Conservation (phyloP, 2,888 invertebrate genomes). For the Cheilosia soror region DNA sequence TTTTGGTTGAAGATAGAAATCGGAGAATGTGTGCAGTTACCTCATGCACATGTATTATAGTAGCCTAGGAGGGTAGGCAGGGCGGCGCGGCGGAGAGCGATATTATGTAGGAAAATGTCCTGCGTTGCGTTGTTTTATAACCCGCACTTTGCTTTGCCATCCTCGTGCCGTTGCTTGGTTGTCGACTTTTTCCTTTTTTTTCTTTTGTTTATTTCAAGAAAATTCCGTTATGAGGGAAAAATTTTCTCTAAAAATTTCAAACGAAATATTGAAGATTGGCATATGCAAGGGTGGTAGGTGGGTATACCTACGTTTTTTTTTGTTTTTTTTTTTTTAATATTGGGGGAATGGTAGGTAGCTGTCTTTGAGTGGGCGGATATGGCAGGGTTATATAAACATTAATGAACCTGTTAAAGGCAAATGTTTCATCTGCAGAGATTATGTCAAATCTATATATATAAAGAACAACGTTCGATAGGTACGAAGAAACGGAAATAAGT, state of each 20-base stretch:
- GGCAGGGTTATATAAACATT: too few relatives aligned
- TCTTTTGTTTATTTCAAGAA: background rate
- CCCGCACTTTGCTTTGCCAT: constrained; percentile 6
- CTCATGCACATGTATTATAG: constrained; percentile 33
- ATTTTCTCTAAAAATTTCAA: constrained; percentile 1
- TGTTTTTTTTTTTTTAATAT: too few relatives aligned
- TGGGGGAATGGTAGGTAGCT: too few relatives aligned
- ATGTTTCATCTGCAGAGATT: too few relatives aligned
- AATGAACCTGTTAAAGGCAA: too few relatives aligned
- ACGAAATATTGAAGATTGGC: background rate
- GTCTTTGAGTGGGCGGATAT: too few relatives aligned
- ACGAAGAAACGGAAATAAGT: too few relatives aligned
- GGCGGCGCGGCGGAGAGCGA: background rate
- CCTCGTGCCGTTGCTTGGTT: background rate
- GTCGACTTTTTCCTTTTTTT: background rate
- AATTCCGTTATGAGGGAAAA: constrained; percentile 4
- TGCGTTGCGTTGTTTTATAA: constrained; percentile 25
- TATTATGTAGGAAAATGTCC: constrained; percentile 37
- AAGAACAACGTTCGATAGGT: too few relatives aligned
- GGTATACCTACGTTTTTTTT: too few relatives aligned
- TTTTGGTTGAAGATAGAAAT: constrained; percentile 18
- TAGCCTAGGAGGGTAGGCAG: background rate
- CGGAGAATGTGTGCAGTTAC: constrained; percentile 32
- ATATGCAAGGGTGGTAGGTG: background rate
- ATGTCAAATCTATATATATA: too few relatives aligned